These are phyloP conservation scores for Pica pica DNA, from an alignment of 2,113 vertebrate genomes.

Conservation along the genomic window DNA sequence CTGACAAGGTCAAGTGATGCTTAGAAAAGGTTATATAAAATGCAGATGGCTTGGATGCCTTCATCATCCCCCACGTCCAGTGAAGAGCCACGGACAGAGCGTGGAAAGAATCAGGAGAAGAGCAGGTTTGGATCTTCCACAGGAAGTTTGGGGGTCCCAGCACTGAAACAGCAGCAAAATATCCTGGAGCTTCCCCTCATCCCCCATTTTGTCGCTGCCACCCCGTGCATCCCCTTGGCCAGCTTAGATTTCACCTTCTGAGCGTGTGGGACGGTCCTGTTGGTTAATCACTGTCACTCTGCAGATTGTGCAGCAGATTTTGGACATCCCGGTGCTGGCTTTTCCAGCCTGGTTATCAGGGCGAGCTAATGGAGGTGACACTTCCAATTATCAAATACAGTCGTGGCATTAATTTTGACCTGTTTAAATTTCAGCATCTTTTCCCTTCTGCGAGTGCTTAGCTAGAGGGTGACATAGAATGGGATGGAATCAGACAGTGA, in stretches of 20 bases:
- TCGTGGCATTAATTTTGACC: slow-evolving; percentile 7
- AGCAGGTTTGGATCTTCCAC: neutral
- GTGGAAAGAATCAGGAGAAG: rapidly evolving
- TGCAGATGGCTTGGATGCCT: neutral
- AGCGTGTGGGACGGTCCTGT: rapidly evolving
- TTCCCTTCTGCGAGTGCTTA: neutral
- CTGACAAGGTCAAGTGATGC: slow-evolving; percentile 50
- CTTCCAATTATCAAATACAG: slow-evolving; percentile 38
- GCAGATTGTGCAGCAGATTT: neutral
- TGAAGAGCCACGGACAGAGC: rapidly evolving
- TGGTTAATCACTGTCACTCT: neutral
- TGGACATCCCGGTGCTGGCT: neutral
- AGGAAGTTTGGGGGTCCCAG: neutral
- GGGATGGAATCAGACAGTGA: slow-evolving; percentile 14
- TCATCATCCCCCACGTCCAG: neutral
- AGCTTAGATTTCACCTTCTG: neutral
- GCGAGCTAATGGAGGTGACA: slow-evolving; percentile 39
- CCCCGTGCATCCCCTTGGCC: neutral
- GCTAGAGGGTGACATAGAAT: slow-evolving; percentile 22
- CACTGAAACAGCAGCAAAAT: neutral
- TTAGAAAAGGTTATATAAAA: slow-evolving; percentile 11
- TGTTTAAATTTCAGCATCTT: slow-evolving; percentile 33
- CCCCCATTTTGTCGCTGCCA: neutral
- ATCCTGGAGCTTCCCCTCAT: neutral
- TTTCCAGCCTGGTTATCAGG: slow-evolving; percentile 29